phyloP scores from a whole-genome alignment of 2,888 invertebrate species.

The Pristionchus japonicus region DNA sequence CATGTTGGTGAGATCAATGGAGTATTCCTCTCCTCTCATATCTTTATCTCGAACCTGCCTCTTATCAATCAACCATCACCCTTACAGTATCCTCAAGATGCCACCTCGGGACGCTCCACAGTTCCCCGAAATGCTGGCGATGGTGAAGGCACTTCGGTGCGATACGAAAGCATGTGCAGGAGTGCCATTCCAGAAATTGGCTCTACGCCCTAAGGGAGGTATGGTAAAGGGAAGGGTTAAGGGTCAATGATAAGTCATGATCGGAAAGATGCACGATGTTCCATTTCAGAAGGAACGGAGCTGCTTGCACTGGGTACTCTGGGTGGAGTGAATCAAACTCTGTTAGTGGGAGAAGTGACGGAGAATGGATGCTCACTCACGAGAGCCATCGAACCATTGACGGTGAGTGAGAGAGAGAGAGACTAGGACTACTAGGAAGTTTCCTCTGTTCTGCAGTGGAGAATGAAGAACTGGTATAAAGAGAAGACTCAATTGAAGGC shows the following conservation, averaged over 20 bases:
- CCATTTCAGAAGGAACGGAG: constrained; percentile 2
- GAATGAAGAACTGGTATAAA: too few relatives aligned
- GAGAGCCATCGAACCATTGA: not conserved
- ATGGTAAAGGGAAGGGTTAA: not conserved
- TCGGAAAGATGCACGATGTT: not conserved
- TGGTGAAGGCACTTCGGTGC: constrained; percentile 20
- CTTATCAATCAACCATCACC: not conserved
- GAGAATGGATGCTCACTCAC: not conserved
- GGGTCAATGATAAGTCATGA: not conserved
- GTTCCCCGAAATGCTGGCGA: constrained; percentile 41
- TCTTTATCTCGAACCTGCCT: not conserved
- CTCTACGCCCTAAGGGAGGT: constrained; percentile 16
- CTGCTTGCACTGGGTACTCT: constrained; percentile 29
- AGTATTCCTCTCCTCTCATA: not conserved
- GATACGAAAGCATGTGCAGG: constrained; percentile 41
- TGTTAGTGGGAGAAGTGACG: constrained; percentile 2
- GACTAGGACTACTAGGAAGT: too few relatives aligned
- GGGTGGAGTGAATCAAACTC: constrained; percentile 37
- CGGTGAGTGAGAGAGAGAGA: constrained; percentile 19
- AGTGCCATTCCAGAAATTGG: constrained; percentile 14
- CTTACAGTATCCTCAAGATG: constrained; percentile 22
- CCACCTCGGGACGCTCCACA: constrained; percentile 40
- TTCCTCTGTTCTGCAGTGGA: too few relatives aligned
- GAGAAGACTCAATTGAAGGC: not conserved
- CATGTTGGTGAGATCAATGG: not conserved